phyloP scores from a whole-genome alignment of 2,888 invertebrate genomes.

The Hypena proboscidalis region DNA sequence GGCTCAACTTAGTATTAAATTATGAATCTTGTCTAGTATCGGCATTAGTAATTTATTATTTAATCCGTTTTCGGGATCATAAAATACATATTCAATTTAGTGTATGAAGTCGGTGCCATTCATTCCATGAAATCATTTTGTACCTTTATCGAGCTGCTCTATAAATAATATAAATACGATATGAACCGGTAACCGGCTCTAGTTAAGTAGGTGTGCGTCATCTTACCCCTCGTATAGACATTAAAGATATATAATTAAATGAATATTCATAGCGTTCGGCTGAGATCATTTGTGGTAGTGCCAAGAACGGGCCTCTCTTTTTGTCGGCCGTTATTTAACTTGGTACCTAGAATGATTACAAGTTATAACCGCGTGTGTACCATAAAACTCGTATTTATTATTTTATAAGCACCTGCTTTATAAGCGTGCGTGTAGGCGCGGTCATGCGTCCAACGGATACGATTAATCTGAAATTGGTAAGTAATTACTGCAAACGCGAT shows the following conservation, averaged over 20 bases:
- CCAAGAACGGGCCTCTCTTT: constrained; percentile 71
- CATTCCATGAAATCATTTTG: constrained; percentile 50
- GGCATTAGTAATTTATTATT: constrained; percentile 26
- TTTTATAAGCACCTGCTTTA: constrained; percentile 70
- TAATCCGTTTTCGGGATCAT: constrained; percentile 23
- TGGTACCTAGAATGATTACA: constrained; percentile 64
- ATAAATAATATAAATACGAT: constrained; percentile 59
- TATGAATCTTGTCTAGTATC: constrained; percentile 32
- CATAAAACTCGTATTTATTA: constrained; percentile 55
- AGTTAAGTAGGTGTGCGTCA: constrained; percentile 66
- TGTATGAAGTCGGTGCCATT: constrained; percentile 26
- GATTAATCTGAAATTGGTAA: constrained; percentile 66
- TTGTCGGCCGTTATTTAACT: constrained; percentile 69
- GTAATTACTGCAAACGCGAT: constrained; percentile 54
- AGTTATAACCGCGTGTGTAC: constrained; percentile 64
- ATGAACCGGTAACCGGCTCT: constrained; percentile 54
- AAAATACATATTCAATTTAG: constrained; percentile 39
- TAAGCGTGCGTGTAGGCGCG: constrained; percentile 59
- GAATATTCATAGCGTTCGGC: constrained; percentile 74
- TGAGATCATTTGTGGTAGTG: constrained; percentile 67
- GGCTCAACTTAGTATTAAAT: constrained; percentile 27
- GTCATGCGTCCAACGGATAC: constrained; percentile 63
- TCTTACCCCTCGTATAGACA: constrained; percentile 60
- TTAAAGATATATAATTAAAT: constrained; percentile 67
- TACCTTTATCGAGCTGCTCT: constrained; percentile 52